Percentiles rank a stretch among this genome's conserved stretches.
Evolutionary conservation across 2,888 invertebrate species (phyloP).

Genomic region (Megalurothrips usitatus): DNA sequence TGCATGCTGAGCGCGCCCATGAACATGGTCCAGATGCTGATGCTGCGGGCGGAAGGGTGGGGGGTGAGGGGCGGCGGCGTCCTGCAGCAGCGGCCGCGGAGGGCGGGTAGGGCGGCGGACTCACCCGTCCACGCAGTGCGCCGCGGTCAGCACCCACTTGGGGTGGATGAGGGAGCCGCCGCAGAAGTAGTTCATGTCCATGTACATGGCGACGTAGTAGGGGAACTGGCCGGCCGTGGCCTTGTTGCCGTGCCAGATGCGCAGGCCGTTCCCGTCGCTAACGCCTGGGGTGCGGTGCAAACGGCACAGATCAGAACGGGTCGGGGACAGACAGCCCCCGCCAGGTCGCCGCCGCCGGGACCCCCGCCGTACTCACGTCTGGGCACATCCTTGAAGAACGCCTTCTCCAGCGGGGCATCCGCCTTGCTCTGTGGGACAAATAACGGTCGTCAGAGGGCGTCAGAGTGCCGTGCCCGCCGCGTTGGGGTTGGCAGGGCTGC

Average conservation of each 20-base stretch:
- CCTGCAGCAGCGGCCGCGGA: background rate
- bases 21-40: background rate
- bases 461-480: too few species aligned
- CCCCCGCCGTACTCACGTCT: background rate
- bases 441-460: too few species aligned
- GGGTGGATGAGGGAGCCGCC: constrained; percentile 77
- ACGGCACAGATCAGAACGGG: background rate
- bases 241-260: background rate
- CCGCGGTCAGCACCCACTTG: constrained; percentile 71
- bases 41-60: background rate
- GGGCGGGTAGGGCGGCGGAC: constrained; percentile 35
- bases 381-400: background rate
- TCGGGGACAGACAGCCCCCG: background rate
- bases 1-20: background rate
- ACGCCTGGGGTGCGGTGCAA: background rate
- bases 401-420: too few species aligned
- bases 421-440: background rate
- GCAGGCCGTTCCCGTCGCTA: background rate
- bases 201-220: constrained; percentile 34
- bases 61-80: too few species aligned
- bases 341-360: background rate
- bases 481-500: too few species aligned
- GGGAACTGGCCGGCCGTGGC: constrained; percentile 7
- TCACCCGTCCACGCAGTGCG: constrained; percentile 65
- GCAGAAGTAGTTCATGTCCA: constrained; percentile 62